A percentile compares a stretch with the other conserved stretches of the same genome.
These are phyloP conservation scores for Thryonomys swinderianus DNA, from an alignment of 2,113 vertebrate species.

Conservation along the genomic window DNA sequence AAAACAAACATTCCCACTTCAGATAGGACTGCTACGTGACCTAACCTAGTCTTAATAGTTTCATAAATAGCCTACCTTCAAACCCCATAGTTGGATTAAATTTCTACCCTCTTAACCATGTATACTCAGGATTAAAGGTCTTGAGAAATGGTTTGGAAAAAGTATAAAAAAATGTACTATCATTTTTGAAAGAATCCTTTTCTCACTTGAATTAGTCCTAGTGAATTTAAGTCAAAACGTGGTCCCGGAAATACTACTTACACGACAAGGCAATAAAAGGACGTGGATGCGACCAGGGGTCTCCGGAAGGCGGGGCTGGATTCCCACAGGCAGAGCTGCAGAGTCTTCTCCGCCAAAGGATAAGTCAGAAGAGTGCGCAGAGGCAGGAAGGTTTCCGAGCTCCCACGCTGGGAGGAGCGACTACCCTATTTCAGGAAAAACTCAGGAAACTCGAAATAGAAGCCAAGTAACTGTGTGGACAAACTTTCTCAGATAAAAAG, in stretches of 20 bases:
- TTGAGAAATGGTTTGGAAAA: neutral
- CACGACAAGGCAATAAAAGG: neutral
- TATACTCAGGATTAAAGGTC: neutral
- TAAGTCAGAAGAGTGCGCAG: rapidly evolving
- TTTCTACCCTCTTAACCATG: neutral
- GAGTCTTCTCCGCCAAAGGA: too few species aligned
- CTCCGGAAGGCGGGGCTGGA: neutral
- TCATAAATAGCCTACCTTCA: neutral
- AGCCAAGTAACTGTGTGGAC: neutral
- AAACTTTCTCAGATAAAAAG: neutral
- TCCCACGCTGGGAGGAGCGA: rapidly evolving
- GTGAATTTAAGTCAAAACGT: neutral
- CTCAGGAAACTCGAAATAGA: neutral
- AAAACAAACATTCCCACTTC: neutral
- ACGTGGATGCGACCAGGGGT: neutral
- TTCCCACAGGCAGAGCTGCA: too few species aligned
- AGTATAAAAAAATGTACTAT: neutral
- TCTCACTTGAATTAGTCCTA: neutral
- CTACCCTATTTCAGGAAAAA: neutral
- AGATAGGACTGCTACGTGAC: neutral
- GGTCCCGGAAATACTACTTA: neutral
- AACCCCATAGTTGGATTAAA: neutral
- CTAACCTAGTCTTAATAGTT: neutral
- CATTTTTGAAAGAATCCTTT: neutral
- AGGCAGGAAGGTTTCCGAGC: neutral